Evolutionary conservation across 2,888 invertebrate species (phyloP).

Genomic region (Tenthredo distinguenda): DNA sequence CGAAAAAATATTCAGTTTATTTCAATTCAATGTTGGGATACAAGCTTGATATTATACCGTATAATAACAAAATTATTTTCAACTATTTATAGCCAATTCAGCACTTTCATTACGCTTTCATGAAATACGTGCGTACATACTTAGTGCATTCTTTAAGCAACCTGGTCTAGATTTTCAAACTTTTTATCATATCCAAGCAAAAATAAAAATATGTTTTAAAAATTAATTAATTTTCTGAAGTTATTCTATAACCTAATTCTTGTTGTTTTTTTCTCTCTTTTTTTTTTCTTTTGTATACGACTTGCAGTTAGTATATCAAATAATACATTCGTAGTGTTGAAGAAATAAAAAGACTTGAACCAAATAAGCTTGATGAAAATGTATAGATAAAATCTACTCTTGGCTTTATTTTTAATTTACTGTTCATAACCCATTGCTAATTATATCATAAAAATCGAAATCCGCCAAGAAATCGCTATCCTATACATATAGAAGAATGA

Average conservation of each 20-base stretch:
- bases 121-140: not conserved
- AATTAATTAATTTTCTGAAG: not conserved
- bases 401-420: too few relatives aligned
- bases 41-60: not conserved
- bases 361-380: not conserved
- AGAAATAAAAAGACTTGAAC: not conserved
- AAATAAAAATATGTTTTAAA: not conserved
- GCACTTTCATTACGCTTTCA: conserved; percentile 20
- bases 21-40: not conserved
- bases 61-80: conserved; percentile 13
- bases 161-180: not conserved
- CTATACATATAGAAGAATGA: not conserved
- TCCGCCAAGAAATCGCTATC: not conserved
- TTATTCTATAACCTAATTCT: not conserved
- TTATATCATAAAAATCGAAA: not conserved
- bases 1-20: conserved; percentile 16
- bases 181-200: not conserved
- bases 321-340: too few relatives aligned
- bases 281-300: not conserved
- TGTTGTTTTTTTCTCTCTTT: not conserved
- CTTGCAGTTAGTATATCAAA: not conserved
- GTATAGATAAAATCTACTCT: too few relatives aligned
- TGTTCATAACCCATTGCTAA: too few relatives aligned
- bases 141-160: not conserved
- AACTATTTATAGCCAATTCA: conserved; percentile 20